phyloP scores from a whole-genome alignment of 2,113 vertebrate genomes.

The Carettochelys insculpta region DNA sequence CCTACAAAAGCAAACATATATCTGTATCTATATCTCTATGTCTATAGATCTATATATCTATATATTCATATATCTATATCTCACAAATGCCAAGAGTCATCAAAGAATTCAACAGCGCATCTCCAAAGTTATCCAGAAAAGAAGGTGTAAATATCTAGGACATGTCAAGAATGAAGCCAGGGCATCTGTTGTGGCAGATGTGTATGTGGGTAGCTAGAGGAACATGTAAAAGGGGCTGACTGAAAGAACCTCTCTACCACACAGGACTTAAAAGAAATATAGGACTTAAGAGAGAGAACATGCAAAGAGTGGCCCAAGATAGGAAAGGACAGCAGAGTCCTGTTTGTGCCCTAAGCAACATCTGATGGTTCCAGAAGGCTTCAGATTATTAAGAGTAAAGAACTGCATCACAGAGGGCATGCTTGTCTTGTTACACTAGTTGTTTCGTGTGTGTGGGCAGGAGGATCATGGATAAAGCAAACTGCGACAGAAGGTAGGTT shows the following conservation, averaged over 20 bases:
- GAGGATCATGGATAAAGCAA: neutral
- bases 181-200: neutral
- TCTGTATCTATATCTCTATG: no score
- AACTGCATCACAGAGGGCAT: neutral
- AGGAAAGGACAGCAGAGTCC: neutral
- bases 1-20: neutral
- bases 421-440: neutral
- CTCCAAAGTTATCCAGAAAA: neutral
- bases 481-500: neutral
- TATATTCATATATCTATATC: no score
- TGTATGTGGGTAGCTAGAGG: neutral
- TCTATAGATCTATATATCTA: no score
- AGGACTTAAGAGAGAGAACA: neutral
- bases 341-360: neutral
- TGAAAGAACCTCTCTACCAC: neutral
- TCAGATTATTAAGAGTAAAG: neutral
- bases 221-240: neutral
- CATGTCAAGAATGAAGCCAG: neutral
- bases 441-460: neutral
- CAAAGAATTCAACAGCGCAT: neutral
- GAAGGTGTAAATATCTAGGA: neutral
- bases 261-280: neutral
- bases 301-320: neutral
- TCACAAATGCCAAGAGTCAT: neutral
- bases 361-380: neutral